A percentile compares a stretch with the other conserved stretches of the same genome.
Evolutionary conservation across 2,797 vertebrate genomes (phyloP).

Genomic region (Rhinichthys osculus): DNA sequence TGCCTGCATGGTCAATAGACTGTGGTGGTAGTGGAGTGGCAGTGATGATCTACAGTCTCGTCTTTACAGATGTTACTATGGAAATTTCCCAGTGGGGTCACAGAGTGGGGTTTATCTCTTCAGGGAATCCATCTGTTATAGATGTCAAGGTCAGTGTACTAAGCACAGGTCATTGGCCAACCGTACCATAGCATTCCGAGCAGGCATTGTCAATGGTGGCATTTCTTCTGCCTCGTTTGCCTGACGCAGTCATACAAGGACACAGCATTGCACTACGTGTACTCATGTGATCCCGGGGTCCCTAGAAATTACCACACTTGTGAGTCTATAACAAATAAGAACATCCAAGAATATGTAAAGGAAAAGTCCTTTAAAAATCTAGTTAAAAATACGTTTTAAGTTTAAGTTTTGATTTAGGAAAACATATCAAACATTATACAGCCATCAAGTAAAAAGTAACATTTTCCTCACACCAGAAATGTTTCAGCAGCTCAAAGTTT

Average conservation of each 20-base stretch:
- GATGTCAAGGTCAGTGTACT: conserved; percentile 59
- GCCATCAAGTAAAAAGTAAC: neutral
- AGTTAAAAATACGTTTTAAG: no score
- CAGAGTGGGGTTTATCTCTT: conserved; percentile 11
- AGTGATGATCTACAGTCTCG: neutral
- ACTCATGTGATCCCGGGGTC: neutral
- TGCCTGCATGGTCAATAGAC: neutral
- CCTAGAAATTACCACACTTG: neutral
- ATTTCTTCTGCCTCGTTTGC: conserved; percentile 17
- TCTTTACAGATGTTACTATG: conserved; percentile 20
- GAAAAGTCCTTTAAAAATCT: neutral
- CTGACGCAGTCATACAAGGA: conserved; percentile 17
- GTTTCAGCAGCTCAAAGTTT: neutral
- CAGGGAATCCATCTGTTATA: conserved; percentile 18
- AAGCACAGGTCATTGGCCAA: conserved; percentile 49
- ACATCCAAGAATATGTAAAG: neutral
- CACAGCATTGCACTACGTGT: neutral
- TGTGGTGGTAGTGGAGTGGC: neutral
- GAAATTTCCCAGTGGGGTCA: conserved; percentile 4
- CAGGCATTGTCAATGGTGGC: conserved; percentile 20
- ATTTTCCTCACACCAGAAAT: neutral
- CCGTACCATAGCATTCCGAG: conserved; percentile 62
- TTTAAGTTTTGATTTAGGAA: neutral
- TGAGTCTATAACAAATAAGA: neutral
- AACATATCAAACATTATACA: neutral